phyloP scores from a whole-genome alignment of 2,113 vertebrate species.

The Aphelocoma coerulescens region DNA sequence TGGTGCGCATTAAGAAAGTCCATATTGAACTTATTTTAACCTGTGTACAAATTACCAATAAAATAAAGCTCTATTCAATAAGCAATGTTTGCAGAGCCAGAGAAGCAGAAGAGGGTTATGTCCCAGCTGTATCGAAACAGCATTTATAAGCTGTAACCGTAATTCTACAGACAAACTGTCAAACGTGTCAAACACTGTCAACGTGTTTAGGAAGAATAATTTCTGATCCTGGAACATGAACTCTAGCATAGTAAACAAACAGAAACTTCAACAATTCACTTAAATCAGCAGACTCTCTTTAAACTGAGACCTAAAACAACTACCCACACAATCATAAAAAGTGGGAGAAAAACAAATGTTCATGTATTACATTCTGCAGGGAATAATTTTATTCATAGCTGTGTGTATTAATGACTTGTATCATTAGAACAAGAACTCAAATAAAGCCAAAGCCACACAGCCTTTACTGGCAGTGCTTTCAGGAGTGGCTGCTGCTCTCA shows the following conservation, averaged over 20 bases:
- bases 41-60: background rate
- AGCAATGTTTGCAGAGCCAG: background rate
- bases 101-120: background rate
- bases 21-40: background rate
- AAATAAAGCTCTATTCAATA: background rate
- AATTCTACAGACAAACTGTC: background rate
- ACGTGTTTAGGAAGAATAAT: fast-evolving
- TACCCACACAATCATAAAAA: background rate
- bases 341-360: background rate
- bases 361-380: background rate
- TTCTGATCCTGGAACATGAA: background rate
- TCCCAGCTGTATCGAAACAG: background rate
- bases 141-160: background rate
- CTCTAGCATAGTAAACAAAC: background rate
- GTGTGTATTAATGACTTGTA: background rate
- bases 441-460: background rate
- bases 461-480: background rate
- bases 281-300: background rate
- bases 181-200: fast-evolving
- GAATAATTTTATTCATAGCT: background rate
- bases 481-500: background rate
- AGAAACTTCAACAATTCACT: background rate
- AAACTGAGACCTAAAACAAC: background rate
- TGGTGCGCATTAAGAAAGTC: too few relatives aligned
- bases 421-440: background rate